These are phyloP conservation scores for Eubucco bourcierii DNA, from an alignment of 2,113 vertebrate species.

Conservation along the genomic window DNA sequence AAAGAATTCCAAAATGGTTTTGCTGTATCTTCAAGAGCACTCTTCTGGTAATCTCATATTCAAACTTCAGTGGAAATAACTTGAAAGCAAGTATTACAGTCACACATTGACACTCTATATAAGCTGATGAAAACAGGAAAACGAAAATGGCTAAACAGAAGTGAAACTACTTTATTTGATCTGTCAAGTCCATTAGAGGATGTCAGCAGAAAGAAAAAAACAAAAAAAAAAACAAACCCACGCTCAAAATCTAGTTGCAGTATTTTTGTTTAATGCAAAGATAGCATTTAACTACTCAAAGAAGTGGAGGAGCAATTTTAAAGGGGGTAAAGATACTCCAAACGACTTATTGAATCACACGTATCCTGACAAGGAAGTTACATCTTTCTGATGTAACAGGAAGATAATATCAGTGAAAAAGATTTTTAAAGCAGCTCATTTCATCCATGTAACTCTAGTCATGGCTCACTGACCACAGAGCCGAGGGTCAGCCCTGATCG, in stretches of 20 bases:
- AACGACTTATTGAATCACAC: background rate
- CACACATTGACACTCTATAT: background rate
- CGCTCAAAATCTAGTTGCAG: background rate
- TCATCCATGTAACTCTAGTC: fast-evolving
- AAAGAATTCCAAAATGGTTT: background rate
- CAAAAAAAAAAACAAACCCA: too few relatives aligned
- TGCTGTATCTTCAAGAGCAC: background rate
- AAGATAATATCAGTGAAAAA: fast-evolving
- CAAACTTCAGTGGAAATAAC: background rate
- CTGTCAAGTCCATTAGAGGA: background rate
- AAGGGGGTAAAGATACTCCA: fast-evolving
- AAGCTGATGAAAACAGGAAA: background rate
- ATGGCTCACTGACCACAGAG: fast-evolving
- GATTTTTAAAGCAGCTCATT: background rate
- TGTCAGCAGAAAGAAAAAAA: background rate
- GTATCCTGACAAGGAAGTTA: background rate
- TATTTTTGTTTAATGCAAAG: background rate
- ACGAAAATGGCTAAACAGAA: background rate
- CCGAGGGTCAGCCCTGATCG: fast-evolving
- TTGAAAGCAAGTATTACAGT: background rate
- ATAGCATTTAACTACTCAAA: background rate
- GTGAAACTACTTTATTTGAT: background rate
- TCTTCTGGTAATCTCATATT: background rate
- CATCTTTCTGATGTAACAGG: background rate
- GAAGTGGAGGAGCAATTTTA: background rate